A percentile compares a stretch with the other conserved stretches of the same genome.
Evolutionary conservation across 2,797 vertebrate genomes (phyloP).

Genomic region (Danio kyathit): DNA sequence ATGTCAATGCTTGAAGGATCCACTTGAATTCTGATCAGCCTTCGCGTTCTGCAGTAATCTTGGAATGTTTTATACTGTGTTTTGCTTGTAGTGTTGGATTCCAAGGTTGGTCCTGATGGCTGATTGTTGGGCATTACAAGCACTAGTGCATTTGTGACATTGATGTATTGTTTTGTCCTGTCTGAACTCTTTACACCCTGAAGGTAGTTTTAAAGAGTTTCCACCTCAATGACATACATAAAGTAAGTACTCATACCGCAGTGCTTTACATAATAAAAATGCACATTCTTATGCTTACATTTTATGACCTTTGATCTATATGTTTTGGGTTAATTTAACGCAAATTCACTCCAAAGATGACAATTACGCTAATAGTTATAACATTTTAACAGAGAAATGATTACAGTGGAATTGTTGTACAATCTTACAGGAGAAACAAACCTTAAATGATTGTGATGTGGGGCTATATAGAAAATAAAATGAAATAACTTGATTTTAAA

Average conservation of each 20-base stretch:
- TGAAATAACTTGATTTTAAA: no score
- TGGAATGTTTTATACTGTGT: constrained; percentile 1
- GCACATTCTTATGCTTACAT: background rate
- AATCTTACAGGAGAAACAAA: no score
- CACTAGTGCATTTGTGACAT: constrained; percentile 32
- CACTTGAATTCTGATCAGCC: background rate
- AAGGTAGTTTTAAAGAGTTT: background rate
- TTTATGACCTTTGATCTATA: background rate
- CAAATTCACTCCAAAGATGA: no score
- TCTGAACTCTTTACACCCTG: constrained; percentile 12
- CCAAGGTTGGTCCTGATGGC: constrained; percentile 29
- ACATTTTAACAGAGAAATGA: no score
- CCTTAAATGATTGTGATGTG: no score
- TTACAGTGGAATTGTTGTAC: no score
- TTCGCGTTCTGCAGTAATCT: background rate
- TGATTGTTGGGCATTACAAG: constrained; percentile 29
- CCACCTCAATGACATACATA: background rate
- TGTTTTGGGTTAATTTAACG: background rate
- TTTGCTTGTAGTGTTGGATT: background rate
- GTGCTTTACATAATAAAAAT: background rate
- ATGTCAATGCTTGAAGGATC: background rate
- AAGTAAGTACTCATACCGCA: background rate
- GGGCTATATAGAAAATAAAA: no score
- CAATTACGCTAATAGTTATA: no score
- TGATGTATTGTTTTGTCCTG: constrained; percentile 45